These are phyloP conservation scores for Masnerella sp. DNA, from an alignment of 2,888 invertebrate species.

Conservation along the genomic window DNA sequence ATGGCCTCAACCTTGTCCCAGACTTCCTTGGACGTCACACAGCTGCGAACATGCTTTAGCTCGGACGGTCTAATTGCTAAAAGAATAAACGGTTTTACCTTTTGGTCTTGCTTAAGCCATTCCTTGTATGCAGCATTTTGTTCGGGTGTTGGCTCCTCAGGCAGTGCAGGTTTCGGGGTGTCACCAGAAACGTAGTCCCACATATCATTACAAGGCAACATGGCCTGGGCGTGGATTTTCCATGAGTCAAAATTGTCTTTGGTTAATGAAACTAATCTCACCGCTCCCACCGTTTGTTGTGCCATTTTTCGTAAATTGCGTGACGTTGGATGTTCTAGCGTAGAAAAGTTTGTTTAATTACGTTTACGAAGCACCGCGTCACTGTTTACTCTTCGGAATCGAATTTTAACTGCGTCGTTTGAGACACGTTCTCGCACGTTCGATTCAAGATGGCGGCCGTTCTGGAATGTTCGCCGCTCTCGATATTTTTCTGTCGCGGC, in stretches of 20 bases:
- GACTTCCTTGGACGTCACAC: constrained; percentile 24
- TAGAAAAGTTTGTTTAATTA: no score
- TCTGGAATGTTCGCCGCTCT: no score
- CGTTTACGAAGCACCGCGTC: no score
- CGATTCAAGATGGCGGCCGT: no score
- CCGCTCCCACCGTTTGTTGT: no score
- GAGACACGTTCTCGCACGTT: no score
- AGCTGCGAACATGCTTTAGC: constrained; percentile 32
- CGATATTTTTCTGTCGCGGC: no score
- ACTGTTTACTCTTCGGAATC: no score
- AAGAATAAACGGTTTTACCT: constrained; percentile 28
- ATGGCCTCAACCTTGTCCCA: constrained; percentile 26
- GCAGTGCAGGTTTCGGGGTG: constrained; percentile 6
- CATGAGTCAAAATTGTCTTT: constrained; percentile 55
- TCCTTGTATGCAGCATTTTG: background rate
- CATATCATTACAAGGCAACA: constrained; percentile 54
- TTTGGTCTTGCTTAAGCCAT: constrained; percentile 19
- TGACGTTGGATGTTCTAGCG: no score
- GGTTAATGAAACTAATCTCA: no score
- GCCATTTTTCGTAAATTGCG: no score
- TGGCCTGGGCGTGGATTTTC: constrained; percentile 50
- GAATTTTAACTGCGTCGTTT: no score
- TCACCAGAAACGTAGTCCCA: constrained; percentile 55
- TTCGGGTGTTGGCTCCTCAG: background rate
- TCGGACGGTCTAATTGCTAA: constrained; percentile 35